Base-by-base conservation (phyloP, 2,888 invertebrate species). In the Galeopsomyia nigrocyanea region DNA sequence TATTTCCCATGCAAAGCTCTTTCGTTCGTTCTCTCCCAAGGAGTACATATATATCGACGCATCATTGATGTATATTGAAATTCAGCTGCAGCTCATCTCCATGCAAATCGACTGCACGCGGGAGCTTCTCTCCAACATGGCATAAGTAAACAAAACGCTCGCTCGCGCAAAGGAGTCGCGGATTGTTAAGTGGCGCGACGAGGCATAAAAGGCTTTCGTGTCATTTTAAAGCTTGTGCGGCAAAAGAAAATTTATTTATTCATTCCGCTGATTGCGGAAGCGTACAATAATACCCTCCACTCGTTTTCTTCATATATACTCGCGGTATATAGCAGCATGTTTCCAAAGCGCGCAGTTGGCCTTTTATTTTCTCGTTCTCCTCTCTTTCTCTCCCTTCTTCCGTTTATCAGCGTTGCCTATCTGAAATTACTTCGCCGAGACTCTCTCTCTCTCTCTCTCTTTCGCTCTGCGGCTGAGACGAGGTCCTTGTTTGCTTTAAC, bases 171-270 rank as follows among this genome's bases (percentile, higher is more conserved):
- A 65, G 26, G 53, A 66, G 67, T 17, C 13, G 22, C 19, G 60
- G 49, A 73, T 69, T 66, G 69, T 73, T 73, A 80, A 80, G 79
- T 80, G 81, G 80, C 79, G 74, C 72, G 67, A 64, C 55, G 72
- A 68, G 60, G 69, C 69, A 63, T 70, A 62, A 56, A 26, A 26
- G 53, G 17, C 39, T 5, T n/a, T 39, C 46, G 47, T 63, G 50
- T 53, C 17, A 13, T 46, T 5, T 53, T 47, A 14, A 2, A 1
- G 26, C 26, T 1, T 19, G n/a, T 21, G n/a, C 53, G n/a, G 17
- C 0, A 10, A 9, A 19, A 19, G 53, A 53, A 53, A 19, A 21
- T 53, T 17, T 53, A 53, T 21, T 17, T 19, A 53, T 53, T 17
- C 21, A 53, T 21, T 19, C 53, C 53, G 21, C 17, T 19, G 53